Base-by-base conservation (phyloP, 1,140 invertebrate species). In the Adelges cooleyi region DNA sequence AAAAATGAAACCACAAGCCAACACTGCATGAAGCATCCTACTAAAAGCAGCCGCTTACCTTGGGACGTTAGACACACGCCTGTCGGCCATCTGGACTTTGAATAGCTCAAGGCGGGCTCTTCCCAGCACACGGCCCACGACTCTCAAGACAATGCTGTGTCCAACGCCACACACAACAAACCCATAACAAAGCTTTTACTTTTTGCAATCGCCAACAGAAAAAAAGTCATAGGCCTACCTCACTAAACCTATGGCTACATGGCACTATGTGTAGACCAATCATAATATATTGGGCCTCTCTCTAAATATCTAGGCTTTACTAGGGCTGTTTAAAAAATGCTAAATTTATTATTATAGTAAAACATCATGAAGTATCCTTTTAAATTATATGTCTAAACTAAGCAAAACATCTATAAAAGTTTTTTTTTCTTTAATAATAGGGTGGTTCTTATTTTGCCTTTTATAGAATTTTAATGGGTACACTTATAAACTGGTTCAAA, bases 131-230 rank as follows among this genome's bases (percentile, higher is more conserved):
- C 56, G 56, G 56, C 56, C 56, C 56, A 62, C 56, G 56, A 62
- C 56, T 62, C 56, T 62, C 56, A 62, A 62, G 56, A 62, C 56
- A 62, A 62, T 62, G 56, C 56, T 62, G 56, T 62, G 56, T 62
- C 56, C 56, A 62, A 62, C 56, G 56, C 56, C 56, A 62, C 56
- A 62, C 56, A 62, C 56, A 62, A 62, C 56, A 62, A 62, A 62
- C 56, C 56, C 56, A 62, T 62, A 62, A 62, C 56, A 62, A 62
- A 62, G 56, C 56, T 62, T 62, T 62, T 62, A 62, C 56, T 62
- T 62, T 46, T 62, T 62, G 56, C 56, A 62, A 62, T 62, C 56
- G 56, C 56, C 56, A 62, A 62, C 56, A 62, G 56, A 62, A 62
- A 62, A 62, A 62, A 62, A 62, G 56, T 62, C 56, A 62, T 62